Percentiles rank a stretch among this genome's conserved stretches.
Evolutionary conservation across 1,140 invertebrate genomes (phyloP).

Genomic region (Sinonovacula constricta): DNA sequence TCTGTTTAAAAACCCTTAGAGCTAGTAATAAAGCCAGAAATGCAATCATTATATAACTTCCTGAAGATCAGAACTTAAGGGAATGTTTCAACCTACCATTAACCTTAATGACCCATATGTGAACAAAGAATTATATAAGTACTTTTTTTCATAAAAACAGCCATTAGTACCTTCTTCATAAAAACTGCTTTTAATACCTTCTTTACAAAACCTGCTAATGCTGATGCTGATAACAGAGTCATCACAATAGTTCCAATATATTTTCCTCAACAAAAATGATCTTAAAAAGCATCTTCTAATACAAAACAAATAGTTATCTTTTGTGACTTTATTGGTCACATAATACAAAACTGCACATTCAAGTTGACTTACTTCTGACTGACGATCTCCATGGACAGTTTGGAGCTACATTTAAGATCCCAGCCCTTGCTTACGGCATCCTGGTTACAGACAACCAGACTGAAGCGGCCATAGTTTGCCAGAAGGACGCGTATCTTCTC

Average conservation of each 20-base stretch:
- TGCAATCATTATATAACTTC: too few species aligned
- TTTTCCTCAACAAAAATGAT: background rate
- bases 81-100: too few species aligned
- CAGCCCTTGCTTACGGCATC: conserved; percentile 88
- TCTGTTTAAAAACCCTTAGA: too few species aligned
- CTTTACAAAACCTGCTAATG: too few species aligned
- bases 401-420: conserved; percentile 97
- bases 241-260: background rate
- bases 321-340: too few species aligned
- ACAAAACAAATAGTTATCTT: background rate
- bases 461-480: conserved; percentile 97
- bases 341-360: background rate
- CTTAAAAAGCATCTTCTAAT: background rate
- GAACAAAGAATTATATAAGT: too few species aligned
- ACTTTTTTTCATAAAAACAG: too few species aligned
- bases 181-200: too few species aligned
- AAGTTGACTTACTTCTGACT: conserved; percentile 74
- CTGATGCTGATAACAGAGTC: background rate
- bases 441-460: conserved; percentile 97
- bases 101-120: too few species aligned
- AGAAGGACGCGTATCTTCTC: conserved; percentile 91
- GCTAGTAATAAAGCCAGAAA: too few species aligned
- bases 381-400: conserved; percentile 79
- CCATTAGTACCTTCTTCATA: too few species aligned
- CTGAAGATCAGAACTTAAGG: too few species aligned